Evolutionary conservation across 2,113 vertebrate genomes (phyloP).

Genomic region (Numida meleagris): DNA sequence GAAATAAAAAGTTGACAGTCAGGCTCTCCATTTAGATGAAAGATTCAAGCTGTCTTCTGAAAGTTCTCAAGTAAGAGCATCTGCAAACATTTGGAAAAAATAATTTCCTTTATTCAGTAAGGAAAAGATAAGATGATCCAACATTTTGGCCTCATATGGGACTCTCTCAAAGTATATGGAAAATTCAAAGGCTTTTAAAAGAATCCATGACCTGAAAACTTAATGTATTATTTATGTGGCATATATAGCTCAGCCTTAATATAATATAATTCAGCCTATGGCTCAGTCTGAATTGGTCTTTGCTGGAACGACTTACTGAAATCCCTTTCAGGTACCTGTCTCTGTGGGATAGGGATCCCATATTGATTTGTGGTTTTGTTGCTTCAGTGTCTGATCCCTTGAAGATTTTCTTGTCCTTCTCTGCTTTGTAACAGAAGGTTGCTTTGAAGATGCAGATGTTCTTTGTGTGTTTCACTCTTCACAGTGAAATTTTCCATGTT

Average conservation of each 20-base stretch:
- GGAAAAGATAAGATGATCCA: conserved; percentile 42
- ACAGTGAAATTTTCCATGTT: background rate
- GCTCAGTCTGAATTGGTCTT: background rate
- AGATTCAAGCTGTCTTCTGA: background rate
- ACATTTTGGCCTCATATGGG: conserved; percentile 19
- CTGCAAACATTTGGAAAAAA: conserved; percentile 59
- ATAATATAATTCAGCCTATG: background rate
- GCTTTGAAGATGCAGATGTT: background rate
- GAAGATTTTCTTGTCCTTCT: background rate
- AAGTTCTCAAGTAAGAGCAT: conserved; percentile 50
- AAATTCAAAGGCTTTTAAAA: conserved; percentile 34
- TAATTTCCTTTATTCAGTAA: conserved; percentile 61
- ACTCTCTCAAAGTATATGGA: background rate
- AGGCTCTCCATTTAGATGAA: conserved; percentile 19
- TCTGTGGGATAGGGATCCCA: background rate
- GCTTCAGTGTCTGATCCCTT: background rate
- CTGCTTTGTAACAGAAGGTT: background rate
- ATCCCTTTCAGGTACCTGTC: background rate
- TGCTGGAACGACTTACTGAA: background rate
- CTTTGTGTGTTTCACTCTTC: background rate
- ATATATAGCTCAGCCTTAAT: background rate
- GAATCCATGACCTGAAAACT: background rate
- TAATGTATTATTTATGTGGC: conserved; percentile 21
- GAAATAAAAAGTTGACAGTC: background rate
- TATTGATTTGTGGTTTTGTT: background rate